Base-by-base conservation (phyloP, 1,140 invertebrate species). In the Aleiodes sp. region DNA sequence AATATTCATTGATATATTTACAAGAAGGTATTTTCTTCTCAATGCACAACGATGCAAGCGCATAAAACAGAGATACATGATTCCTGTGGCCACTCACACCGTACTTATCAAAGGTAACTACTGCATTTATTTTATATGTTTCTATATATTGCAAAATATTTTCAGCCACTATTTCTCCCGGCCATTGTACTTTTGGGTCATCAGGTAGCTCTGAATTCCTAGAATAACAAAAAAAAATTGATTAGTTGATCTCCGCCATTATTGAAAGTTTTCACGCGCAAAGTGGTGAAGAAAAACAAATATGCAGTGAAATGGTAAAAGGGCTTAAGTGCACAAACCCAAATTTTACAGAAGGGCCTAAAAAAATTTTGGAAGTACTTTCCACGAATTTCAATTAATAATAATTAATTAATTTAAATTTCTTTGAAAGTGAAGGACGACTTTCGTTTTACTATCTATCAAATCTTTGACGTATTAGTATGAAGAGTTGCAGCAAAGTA, bases 51-150 rank as follows among this genome's bases (percentile, higher is more conserved):
- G 93, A 90, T 68, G 91, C 91, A 29, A 94, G 86, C 68, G 92
- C 93, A 87, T 92, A 92, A 81, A 93, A 95, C 69, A 95, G 88
- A 52, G 94, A 91, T 71, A 89, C 91, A 82, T 98, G 97, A 88
- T 98, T 98, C 26, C 88, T 86, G 87, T 99, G 97, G 7, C 91
- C 90, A 76, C 94, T 97, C 3, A 98, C 91, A 57, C 97, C 97
- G 79, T 92, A 86, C 78, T 91, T 91, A 86, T 99, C 97, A 88
- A 98, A 98, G 33, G 96, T 98, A 41, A 98, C 90, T 62, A 98
- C 88, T 19, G 93, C 92, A 77, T 95, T 91, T 76, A 96, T 94
- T 79, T 91, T 90, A 65, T 94, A 88, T 43, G 87, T 86, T 83
- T 94, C 91, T 60, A 96, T 83, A 52, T 92, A 88, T 52, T 93